These are phyloP conservation scores for Coecobrya sp. DNA, from an alignment of 2,888 invertebrate species.

Conservation along the genomic window DNA sequence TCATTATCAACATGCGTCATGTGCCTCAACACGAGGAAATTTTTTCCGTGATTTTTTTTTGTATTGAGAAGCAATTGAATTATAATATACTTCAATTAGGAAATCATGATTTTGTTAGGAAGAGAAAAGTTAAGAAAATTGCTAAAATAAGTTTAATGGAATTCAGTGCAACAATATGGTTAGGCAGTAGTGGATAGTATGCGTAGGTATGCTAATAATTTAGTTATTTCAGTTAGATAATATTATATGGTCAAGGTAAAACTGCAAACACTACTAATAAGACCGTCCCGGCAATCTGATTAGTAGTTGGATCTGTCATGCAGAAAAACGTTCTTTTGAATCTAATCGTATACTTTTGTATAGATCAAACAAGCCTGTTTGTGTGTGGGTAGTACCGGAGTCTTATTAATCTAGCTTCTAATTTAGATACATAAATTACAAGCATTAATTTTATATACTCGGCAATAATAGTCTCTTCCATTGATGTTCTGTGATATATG, in stretches of 20 bases:
- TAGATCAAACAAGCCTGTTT: background rate
- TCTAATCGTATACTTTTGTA: background rate
- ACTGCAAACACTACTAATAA: background rate
- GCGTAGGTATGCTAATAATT: background rate
- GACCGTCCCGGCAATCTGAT: too few species aligned
- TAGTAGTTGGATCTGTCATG: too few species aligned
- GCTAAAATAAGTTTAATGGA: background rate
- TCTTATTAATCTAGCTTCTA: background rate
- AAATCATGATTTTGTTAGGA: too few species aligned
- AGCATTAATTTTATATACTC: background rate
- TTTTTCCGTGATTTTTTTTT: too few species aligned
- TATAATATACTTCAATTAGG: too few species aligned
- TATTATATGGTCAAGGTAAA: background rate
- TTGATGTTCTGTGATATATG: too few species aligned
- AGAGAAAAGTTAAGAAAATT: background rate
- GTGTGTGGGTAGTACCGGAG: background rate
- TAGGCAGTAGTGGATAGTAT: background rate
- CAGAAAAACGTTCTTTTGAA: background rate
- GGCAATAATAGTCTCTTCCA: too few species aligned
- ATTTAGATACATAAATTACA: conserved; percentile 7
- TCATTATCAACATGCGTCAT: too few species aligned
- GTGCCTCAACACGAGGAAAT: too few species aligned
- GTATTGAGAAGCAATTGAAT: too few species aligned
- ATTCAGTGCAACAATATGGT: background rate
- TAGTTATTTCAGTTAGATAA: background rate